A percentile compares a stretch with the other conserved stretches of the same genome.
phyloP scores from a whole-genome alignment of 2,113 vertebrate genomes.

The Leptobrachium leishanense region DNA sequence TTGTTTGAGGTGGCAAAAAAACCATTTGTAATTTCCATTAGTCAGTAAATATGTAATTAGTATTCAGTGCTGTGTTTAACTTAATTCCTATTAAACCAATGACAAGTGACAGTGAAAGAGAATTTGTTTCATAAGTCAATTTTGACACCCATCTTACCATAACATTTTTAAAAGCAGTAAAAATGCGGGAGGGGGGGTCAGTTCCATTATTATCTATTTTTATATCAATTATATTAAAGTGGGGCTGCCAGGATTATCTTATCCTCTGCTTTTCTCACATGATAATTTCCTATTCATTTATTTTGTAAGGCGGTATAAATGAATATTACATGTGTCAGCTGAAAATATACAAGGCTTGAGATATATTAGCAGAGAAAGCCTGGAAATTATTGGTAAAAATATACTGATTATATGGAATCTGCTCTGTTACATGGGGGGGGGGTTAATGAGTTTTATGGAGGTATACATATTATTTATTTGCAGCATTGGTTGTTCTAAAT shows the following conservation, averaged over 20 bases:
- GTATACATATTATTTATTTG: neutral
- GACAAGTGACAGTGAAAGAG: slow-evolving; percentile 67
- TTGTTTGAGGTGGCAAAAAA: slow-evolving; percentile 70
- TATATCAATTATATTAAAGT: slow-evolving; percentile 70
- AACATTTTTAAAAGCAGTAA: slow-evolving; percentile 69
- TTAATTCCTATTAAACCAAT: slow-evolving; percentile 76
- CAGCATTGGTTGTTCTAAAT: neutral
- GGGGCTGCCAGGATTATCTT: slow-evolving; percentile 56
- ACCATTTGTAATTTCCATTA: slow-evolving; percentile 79
- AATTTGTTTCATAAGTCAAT: slow-evolving; percentile 72
- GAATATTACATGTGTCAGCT: slow-evolving; percentile 45
- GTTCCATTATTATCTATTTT: neutral
- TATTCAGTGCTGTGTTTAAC: slow-evolving; percentile 72
- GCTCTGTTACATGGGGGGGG: too few relatives aligned
- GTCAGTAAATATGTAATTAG: slow-evolving; percentile 79
- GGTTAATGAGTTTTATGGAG: too few relatives aligned
- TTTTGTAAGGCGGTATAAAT: slow-evolving; percentile 43
- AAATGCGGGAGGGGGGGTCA: slow-evolving; percentile 64
- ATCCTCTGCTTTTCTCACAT: slow-evolving; percentile 63
- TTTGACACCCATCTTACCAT: slow-evolving; percentile 69
- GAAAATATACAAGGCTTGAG: slow-evolving; percentile 5
- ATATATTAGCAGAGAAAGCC: neutral
- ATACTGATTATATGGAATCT: too few relatives aligned
- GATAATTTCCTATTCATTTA: slow-evolving; percentile 54
- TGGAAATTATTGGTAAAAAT: too few relatives aligned